These are phyloP conservation scores for Oreonectes daqikongensis DNA, from an alignment of 2,797 vertebrate species.

Conservation along the genomic window DNA sequence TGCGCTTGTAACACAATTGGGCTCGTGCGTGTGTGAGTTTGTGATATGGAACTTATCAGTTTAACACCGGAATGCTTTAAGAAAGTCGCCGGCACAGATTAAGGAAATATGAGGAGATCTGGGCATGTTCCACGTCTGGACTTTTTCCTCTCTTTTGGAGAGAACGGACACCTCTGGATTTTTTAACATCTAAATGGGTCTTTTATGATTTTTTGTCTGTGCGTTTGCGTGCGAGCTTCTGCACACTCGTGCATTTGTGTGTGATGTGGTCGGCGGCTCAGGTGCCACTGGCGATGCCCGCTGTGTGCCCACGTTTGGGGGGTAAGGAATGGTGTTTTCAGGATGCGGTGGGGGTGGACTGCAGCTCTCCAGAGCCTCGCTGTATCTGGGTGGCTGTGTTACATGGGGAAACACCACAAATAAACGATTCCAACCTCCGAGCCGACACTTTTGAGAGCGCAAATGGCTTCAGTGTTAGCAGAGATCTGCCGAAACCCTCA, in stretches of 20 bases:
- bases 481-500: conserved; percentile 42
- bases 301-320: conserved; percentile 67
- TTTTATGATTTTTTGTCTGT: conserved; percentile 9
- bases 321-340: conserved; percentile 85
- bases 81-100: conserved; percentile 29
- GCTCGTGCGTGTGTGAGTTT: conserved; percentile 32
- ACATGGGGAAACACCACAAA: conserved; percentile 61
- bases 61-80: conserved; percentile 59
- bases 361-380: conserved; percentile 90
- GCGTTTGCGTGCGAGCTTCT: conserved; percentile 23
- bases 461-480: conserved; percentile 40
- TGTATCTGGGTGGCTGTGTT: conserved; percentile 92
- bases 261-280: conserved; percentile 63
- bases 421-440: conserved; percentile 42
- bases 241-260: conserved; percentile 54
- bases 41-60: conserved; percentile 67
- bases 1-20: conserved; percentile 33
- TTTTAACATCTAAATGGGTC: neutral
- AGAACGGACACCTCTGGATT: conserved; percentile 10
- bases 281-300: conserved; percentile 72
- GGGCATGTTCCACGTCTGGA: conserved; percentile 46
- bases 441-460: conserved; percentile 47
- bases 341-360: conserved; percentile 89
- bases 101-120: conserved; percentile 38
- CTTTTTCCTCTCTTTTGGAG: conserved; percentile 42